These are phyloP conservation scores for Corticium candelabrum DNA, from an alignment of 37 sponge, comb jelly and placozoan genomes.

Conservation along the genomic window DNA sequence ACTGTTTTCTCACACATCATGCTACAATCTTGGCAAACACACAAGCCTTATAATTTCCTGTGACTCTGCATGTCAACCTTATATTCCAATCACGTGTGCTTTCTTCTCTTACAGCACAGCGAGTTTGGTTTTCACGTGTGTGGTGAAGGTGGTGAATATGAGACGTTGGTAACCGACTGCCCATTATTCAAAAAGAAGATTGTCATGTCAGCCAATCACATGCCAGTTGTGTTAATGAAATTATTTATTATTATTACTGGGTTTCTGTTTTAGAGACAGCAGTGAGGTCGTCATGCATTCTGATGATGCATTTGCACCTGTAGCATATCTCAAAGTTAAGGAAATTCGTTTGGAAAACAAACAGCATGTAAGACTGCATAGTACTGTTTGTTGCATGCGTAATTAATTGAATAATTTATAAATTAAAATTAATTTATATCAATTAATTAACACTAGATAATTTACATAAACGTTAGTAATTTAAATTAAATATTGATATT, in stretches of 20 bases:
- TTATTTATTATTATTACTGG: not conserved
- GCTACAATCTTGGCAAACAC: no score
- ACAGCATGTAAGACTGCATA: no score
- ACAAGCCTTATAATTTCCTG: not conserved
- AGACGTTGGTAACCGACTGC: conserved; percentile 87
- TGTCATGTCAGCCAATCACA: conserved; percentile 40
- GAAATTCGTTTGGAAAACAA: conserved; percentile 51
- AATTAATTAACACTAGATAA: no score
- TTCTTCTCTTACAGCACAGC: conserved; percentile 20
- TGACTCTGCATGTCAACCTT: no score
- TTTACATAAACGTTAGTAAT: no score
- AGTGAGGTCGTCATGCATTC: conserved; percentile 46
- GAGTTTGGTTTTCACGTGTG: conserved; percentile 86
- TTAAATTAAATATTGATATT: no score
- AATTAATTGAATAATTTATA: no score
- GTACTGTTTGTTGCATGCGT: no score
- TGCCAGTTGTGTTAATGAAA: conserved; percentile 13
- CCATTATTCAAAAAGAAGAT: conserved; percentile 78
- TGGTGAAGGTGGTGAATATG: conserved; percentile 99
- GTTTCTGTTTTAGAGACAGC: conserved; percentile 7
- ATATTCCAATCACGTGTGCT: no score
- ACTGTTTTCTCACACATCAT: no score
- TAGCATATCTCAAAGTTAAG: conserved; percentile 64
- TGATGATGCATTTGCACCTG: conserved; percentile 81
- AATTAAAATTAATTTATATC: no score